Evolutionary conservation across 2,113 vertebrate genomes (phyloP).

Genomic region (Macrotus californicus): DNA sequence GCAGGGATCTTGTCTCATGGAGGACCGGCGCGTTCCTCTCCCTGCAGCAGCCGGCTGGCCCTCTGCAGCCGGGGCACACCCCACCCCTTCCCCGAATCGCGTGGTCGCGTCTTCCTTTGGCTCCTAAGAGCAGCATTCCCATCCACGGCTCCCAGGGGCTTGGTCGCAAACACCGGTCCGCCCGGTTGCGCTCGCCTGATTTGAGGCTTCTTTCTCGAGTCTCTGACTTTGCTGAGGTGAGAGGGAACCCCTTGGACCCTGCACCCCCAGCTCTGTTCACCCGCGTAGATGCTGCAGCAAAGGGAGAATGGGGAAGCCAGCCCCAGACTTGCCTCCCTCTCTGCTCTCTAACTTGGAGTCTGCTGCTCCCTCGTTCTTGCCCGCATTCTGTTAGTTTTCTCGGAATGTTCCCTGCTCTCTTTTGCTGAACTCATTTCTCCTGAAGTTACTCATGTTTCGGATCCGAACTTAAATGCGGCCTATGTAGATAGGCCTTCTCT

Average conservation of each 20-base stretch:
- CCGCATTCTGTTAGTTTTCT: neutral
- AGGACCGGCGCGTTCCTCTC: neutral
- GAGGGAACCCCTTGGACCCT: neutral
- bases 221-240: neutral
- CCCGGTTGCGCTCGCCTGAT: neutral
- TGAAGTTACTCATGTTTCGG: neutral
- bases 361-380: neutral
- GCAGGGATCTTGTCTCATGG: rapidly evolving
- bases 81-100: neutral
- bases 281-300: neutral
- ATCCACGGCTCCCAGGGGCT: neutral
- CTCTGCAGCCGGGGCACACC: rapidly evolving
- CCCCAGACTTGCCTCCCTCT: neutral
- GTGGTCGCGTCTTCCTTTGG: rapidly evolving
- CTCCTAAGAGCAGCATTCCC: neutral
- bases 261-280: neutral
- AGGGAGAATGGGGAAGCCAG: neutral
- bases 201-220: neutral
- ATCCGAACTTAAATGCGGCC: neutral
- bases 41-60: neutral
- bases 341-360: neutral
- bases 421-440: neutral
- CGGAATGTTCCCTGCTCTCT: neutral
- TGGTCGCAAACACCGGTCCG: rapidly evolving
- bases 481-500: neutral